Evolutionary conservation across 2,797 vertebrate species (phyloP).

Genomic region (Tiaroga cobitis): DNA sequence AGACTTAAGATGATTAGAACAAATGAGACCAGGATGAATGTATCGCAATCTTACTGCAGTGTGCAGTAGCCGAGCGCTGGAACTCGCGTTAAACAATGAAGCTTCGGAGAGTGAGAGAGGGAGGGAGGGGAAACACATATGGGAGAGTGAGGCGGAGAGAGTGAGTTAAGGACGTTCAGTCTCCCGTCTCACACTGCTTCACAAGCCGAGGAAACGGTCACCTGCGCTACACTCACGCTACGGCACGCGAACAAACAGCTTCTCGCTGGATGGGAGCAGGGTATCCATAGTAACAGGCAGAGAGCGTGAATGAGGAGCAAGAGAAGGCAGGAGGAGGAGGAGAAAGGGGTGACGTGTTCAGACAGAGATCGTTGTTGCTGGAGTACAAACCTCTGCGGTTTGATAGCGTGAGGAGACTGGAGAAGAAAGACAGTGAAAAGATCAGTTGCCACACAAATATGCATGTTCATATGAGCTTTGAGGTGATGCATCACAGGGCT

Average conservation of each 20-base stretch:
- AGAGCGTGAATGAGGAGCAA: slow-evolving; percentile 51
- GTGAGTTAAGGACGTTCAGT: slow-evolving; percentile 14
- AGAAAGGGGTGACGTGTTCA: slow-evolving; percentile 47
- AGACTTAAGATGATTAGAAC: background rate
- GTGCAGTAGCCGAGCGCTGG: slow-evolving; percentile 17
- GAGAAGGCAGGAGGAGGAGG: slow-evolving; percentile 29
- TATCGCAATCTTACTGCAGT: slow-evolving; percentile 43
- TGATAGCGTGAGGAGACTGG: slow-evolving; percentile 11
- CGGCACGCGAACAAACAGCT: slow-evolving; percentile 39
- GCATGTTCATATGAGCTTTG: background rate
- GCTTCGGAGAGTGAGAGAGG: slow-evolving; percentile 23
- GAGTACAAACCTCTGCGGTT: slow-evolving; percentile 32
- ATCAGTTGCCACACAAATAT: background rate
- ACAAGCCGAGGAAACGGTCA: slow-evolving; percentile 48
- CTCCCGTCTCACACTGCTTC: slow-evolving; percentile 46
- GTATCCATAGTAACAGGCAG: slow-evolving; percentile 69
- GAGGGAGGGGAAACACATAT: slow-evolving; percentile 2
- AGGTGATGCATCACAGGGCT: slow-evolving; percentile 25
- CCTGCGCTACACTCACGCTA: slow-evolving; percentile 43
- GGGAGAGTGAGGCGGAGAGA: slow-evolving; percentile 9
- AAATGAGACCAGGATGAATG: slow-evolving; percentile 23
- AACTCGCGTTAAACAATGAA: slow-evolving; percentile 48
- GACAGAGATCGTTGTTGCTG: slow-evolving; percentile 28
- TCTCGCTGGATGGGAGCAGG: slow-evolving; percentile 59
- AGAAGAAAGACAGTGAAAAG: slow-evolving; percentile 6